Evolutionary conservation across 2,888 invertebrate species (phyloP), one percentile per base, ranked within the genome.

Genomic region (Eurytoma adleriae): DNA sequence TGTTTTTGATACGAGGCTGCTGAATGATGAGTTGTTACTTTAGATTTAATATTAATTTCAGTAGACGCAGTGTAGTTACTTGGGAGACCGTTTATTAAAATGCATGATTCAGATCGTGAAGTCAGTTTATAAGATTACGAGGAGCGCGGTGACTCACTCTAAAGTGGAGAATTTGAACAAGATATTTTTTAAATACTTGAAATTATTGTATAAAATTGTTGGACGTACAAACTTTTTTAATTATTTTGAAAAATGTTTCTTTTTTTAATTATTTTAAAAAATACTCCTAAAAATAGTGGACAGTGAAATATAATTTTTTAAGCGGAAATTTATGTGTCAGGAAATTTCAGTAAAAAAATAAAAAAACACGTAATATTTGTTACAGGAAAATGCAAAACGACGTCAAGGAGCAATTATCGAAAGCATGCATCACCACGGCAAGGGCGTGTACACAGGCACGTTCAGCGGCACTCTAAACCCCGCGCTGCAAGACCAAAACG

Each of bases 401-500:
- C 90, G 91, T 61, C 93, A 94, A 69, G 96, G 96, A 54, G 96
- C 96, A 86, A 96, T 96, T 88, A 96, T 97, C 89, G 96, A 97
- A 89, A 96, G 96, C 86, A 96, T 97, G 97, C 95, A 96, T 90
- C 97, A 98, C 90, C 96, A 98, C 87, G 96, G 98, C 84, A 96
- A 97, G 91, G 98, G 98, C 86, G 97, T 98, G 83, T 98, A 98
- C 92, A 98, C 98, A 16, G 98, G 98, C 83, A 98, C 98, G 82
- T 98, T 98, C 91, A 98, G 97, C 88, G 98, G 98, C 74, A 98
- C 98, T 20, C 91, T 98, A 74, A 98, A 98, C 91, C 98, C 98
- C 73, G 96, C 97, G 64, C 92, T 98, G 69, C 98, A 98, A 91
- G 98, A 98, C 91, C 95, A 94, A 86, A 95, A 95, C 88, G 98